Evolutionary conservation across 2,888 invertebrate species (phyloP).

Genomic region (Beris chalybata): DNA sequence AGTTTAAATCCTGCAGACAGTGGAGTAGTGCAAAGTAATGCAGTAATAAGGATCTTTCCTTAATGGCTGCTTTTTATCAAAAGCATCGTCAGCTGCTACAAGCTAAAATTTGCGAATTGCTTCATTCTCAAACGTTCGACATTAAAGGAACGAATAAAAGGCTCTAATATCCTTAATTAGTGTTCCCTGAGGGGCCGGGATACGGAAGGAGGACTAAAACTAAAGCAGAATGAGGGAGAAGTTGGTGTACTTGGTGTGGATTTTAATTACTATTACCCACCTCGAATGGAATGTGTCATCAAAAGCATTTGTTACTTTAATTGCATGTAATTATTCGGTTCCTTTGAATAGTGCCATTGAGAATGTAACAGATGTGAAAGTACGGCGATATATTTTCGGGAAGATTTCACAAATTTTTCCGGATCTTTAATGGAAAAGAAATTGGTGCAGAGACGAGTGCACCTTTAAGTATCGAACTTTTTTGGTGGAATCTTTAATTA

Average conservation of each 20-base stretch:
- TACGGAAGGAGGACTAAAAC: background rate
- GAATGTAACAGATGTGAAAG: conserved; percentile 20
- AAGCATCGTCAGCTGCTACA: background rate
- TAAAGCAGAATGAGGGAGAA: background rate
- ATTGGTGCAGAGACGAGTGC: too few relatives aligned
- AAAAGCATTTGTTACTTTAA: conserved; percentile 30
- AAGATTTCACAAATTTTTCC: too few relatives aligned
- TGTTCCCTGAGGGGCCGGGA: background rate
- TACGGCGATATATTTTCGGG: background rate
- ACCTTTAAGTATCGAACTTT: too few relatives aligned
- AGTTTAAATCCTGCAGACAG: too few relatives aligned
- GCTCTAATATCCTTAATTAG: conserved; percentile 19
- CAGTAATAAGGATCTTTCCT: background rate
- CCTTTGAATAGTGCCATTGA: conserved; percentile 1
- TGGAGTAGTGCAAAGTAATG: conserved; percentile 9
- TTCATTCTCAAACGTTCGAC: conserved; percentile 14
- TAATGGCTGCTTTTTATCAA: background rate
- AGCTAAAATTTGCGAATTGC: background rate
- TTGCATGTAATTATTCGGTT: conserved; percentile 31
- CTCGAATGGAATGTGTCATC: conserved; percentile 30
- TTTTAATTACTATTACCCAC: conserved; percentile 23
- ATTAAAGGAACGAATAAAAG: conserved; percentile 8
- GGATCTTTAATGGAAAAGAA: too few relatives aligned
- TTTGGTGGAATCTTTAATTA: too few relatives aligned
- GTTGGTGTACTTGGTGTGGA: conserved; percentile 12